Base-by-base conservation (phyloP, 2,113 vertebrate species). In the Lepisosteus osseus region DNA sequence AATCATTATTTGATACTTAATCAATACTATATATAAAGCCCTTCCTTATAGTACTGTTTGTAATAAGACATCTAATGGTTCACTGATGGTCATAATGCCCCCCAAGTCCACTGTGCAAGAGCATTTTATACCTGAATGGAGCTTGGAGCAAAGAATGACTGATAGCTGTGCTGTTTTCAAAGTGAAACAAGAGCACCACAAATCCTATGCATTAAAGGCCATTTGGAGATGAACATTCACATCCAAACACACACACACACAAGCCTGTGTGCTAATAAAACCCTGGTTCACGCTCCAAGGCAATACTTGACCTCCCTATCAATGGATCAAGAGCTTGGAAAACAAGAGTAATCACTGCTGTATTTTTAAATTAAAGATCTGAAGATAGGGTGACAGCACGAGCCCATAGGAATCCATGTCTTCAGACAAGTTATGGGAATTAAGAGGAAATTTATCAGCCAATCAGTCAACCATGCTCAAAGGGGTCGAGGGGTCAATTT, bases 311-410 rank as follows among this genome's bases (percentile, higher is more conserved):
- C 62, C 68, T 70, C 54, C 11, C 43, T 69, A 74, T 69, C 67
- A 56, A 69, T 65, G 42, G 40, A 56, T 66, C 68, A 40, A 4
- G 45, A 59, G 69, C 62, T 29, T 66, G 29, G 14, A 69, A 70
- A 47, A 70, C 68, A 74, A 41, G 40, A 70, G 54, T 15, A 57
- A 62, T 56, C 47, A 65, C 67, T 5, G 9, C 51, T 7, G 57
- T 29, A 2, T 64, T 42, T 70, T 65, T 87, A 89, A 90, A 91
- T 93, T 90, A 92, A 92, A 91, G 90, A 91, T 89, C 42, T 70
- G 63, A 67, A 77, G 89, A 91, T 91, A 90, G 69, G 43, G 42
- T 13, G 40, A 76, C 54, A 14, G 47, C 71, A 77, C 84, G 79
- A 74, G 80, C 74, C 67, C 72, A 51, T 9, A 65, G 67, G 76